phyloP scores from a whole-genome alignment of 2,888 invertebrate genomes.

The Apamea crenata region DNA sequence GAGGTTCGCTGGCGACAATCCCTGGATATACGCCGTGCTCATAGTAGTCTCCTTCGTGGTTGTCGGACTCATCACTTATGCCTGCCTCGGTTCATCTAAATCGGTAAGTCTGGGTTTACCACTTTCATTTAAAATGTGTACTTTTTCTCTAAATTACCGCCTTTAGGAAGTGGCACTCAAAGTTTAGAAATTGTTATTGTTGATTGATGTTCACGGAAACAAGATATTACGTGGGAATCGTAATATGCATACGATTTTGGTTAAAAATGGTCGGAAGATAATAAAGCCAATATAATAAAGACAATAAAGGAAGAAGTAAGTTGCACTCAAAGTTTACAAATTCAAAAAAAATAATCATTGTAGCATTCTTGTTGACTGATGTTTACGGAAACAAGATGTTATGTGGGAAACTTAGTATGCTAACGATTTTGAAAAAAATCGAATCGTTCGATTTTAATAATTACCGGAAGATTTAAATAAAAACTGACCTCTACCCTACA shows the following conservation, averaged over 20 bases:
- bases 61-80: constrained; percentile 94
- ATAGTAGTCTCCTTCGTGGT: constrained; percentile 94
- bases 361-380: background rate
- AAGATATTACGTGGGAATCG: background rate
- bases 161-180: background rate
- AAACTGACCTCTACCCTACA: no score
- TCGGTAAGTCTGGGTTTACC: constrained; percentile 84
- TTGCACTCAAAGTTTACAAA: background rate
- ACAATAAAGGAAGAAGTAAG: no score
- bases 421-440: background rate
- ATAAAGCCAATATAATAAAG: no score
- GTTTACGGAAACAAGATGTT: background rate
- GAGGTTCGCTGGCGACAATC: constrained; percentile 95
- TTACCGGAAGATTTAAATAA: no score
- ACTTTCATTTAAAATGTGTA: background rate
- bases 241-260: background rate
- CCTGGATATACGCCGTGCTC: constrained; percentile 97
- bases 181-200: background rate
- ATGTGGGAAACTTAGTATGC: no score
- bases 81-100: constrained; percentile 92
- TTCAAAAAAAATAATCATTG: no score
- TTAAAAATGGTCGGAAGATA: no score
- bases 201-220: background rate
- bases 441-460: no score
- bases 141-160: background rate